These are phyloP conservation scores for Dysmachus trigonus DNA, from an alignment of 2,888 invertebrate species.

Conservation along the genomic window DNA sequence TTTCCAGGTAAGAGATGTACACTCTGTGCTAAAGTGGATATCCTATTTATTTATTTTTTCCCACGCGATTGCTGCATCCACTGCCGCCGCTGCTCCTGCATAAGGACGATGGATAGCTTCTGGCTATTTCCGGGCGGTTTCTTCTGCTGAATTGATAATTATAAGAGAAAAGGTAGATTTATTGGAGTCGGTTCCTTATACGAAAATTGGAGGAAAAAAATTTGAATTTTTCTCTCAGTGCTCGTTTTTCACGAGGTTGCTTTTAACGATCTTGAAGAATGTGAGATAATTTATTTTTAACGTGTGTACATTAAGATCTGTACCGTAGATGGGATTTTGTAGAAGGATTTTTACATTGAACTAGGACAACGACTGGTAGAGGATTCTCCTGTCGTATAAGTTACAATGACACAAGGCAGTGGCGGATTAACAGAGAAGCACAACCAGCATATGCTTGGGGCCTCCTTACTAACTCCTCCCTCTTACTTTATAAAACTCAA, in stretches of 20 bases:
- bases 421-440: no score
- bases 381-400: no score
- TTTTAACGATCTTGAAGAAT: not conserved
- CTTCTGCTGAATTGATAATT: conserved; percentile 14
- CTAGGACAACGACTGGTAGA: not conserved
- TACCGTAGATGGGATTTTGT: not conserved
- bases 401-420: no score
- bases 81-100: not conserved
- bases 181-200: not conserved
- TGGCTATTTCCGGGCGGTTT: not conserved
- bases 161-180: conserved; percentile 10
- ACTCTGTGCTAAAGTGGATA: conserved; percentile 6
- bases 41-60: not conserved
- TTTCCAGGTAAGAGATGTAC: conserved; percentile 20
- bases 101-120: conserved; percentile 17
- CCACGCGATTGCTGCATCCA: conserved; percentile 1
- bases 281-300: not conserved
- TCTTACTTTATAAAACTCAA: no score
- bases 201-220: not conserved
- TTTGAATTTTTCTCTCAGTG: not conserved
- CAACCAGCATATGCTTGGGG: no score
- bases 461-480: no score
- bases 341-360: not conserved
- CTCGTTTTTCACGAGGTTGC: not conserved
- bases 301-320: not conserved